These are phyloP conservation scores for Dysmachus trigonus DNA, from an alignment of 2,888 invertebrate species.

Conservation along the genomic window DNA sequence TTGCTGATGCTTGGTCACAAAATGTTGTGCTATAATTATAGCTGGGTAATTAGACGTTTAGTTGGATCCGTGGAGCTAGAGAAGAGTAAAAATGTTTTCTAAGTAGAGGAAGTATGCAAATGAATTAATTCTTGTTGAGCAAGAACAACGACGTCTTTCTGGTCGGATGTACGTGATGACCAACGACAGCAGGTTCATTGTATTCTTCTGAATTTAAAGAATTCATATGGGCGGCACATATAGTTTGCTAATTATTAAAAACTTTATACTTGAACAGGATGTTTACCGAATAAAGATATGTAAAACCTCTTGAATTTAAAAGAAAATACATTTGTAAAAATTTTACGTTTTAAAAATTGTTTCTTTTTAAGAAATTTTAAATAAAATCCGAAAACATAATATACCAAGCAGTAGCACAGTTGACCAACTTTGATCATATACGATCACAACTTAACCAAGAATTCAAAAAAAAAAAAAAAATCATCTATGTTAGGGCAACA, in stretches of 20 bases:
- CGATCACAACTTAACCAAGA: too few relatives aligned
- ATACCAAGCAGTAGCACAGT: too few relatives aligned
- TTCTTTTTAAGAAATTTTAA: too few relatives aligned
- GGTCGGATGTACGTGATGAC: background rate
- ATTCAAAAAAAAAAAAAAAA: too few relatives aligned
- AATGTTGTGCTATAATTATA: background rate
- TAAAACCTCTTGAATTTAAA: background rate
- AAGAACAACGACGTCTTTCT: background rate
- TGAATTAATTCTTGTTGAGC: background rate
- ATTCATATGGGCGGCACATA: background rate
- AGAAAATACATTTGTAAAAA: too few relatives aligned
- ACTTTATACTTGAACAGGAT: background rate
- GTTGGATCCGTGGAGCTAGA: background rate
- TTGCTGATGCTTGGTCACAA: background rate
- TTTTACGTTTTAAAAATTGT: too few relatives aligned
- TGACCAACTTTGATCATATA: too few relatives aligned
- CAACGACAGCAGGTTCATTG: background rate
- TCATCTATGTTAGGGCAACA: too few relatives aligned
- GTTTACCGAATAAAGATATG: background rate
- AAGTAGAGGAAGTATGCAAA: background rate
- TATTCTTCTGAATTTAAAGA: background rate
- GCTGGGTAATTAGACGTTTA: background rate
- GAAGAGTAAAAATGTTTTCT: background rate
- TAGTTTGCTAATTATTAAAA: background rate
- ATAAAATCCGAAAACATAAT: background rate